Evolutionary conservation across 2,113 vertebrate species (phyloP).

Genomic region (Peromyscus maniculatus): DNA sequence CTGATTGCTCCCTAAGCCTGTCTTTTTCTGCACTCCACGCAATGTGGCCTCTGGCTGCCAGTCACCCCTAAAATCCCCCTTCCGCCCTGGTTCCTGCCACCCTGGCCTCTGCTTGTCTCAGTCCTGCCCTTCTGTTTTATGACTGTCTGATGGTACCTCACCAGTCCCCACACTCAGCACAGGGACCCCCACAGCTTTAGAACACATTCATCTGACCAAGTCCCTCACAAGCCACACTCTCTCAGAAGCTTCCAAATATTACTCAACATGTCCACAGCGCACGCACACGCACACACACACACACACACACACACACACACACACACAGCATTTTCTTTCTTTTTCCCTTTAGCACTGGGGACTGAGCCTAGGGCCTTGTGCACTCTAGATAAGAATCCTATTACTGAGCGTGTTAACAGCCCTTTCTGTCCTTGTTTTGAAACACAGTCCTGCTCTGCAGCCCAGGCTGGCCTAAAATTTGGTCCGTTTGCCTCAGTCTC

Average conservation of each 20-base stretch:
- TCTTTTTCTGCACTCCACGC: not conserved
- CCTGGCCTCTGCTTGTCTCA: not conserved
- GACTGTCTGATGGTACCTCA: not conserved
- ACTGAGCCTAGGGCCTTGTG: not conserved
- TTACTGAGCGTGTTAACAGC: not conserved
- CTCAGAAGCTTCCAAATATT: not conserved
- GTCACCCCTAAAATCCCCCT: too few relatives aligned
- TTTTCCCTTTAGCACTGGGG: not conserved
- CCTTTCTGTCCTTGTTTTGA: not conserved
- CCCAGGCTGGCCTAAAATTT: not conserved
- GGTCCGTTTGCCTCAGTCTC: not conserved
- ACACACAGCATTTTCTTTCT: not conserved
- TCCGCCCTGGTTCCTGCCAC: not conserved
- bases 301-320: not conserved
- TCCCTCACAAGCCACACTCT: not conserved
- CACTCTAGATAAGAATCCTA: not conserved
- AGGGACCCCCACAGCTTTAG: not conserved
- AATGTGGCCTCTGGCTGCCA: too few relatives aligned
- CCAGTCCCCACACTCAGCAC: not conserved
- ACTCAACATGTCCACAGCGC: not conserved
- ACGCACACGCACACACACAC: rapidly evolving
- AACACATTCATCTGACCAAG: not conserved
- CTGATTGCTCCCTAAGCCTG: not conserved
- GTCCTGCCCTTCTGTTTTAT: not conserved
- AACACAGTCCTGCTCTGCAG: not conserved